Conservation (phyloP, 2,888 invertebrate genomes). For the Sceliomorpha sp. region DNA sequence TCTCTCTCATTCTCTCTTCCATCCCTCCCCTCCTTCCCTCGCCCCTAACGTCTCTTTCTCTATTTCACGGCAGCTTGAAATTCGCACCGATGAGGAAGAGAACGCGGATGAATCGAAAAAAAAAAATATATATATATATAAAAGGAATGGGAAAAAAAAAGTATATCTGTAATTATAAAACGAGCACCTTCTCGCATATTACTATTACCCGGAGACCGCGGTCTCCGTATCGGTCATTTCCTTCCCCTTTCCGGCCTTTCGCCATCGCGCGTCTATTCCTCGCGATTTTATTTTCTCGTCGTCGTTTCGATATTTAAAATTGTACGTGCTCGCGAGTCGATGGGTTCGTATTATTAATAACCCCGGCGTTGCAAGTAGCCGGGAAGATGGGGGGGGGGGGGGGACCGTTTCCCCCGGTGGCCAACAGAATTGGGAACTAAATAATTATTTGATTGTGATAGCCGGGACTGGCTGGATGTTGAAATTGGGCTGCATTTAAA, state of each 20-base stretch:
- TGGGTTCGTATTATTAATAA: slow-evolving; percentile 53
- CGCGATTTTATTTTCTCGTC: slow-evolving; percentile 35
- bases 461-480: slow-evolving; percentile 33
- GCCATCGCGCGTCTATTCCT: slow-evolving; percentile 28
- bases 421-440: slow-evolving; percentile 45
- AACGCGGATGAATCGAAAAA: slow-evolving; percentile 4
- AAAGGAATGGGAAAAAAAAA: too few relatives aligned
- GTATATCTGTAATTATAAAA: slow-evolving; percentile 26
- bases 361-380: slow-evolving; percentile 37
- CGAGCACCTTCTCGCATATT: slow-evolving; percentile 31
- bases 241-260: slow-evolving; percentile 15
- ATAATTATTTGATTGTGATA: slow-evolving; percentile 53
- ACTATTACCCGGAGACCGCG: neutral
- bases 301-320: slow-evolving; percentile 37
- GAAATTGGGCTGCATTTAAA: slow-evolving; percentile 50
- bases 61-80: slow-evolving; percentile 21
- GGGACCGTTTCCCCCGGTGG: slow-evolving; percentile 24
- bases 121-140: too few relatives aligned
- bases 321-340: slow-evolving; percentile 45
- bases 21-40: too few relatives aligned
- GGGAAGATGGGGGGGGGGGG: too few relatives aligned
- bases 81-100: slow-evolving; percentile 2
- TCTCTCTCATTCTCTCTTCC: too few relatives aligned
- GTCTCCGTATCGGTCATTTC: slow-evolving; percentile 1
- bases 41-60: too few relatives aligned